Evolutionary conservation across 2,797 vertebrate species (phyloP).

Genomic region (Yasuhikotakia modesta): DNA sequence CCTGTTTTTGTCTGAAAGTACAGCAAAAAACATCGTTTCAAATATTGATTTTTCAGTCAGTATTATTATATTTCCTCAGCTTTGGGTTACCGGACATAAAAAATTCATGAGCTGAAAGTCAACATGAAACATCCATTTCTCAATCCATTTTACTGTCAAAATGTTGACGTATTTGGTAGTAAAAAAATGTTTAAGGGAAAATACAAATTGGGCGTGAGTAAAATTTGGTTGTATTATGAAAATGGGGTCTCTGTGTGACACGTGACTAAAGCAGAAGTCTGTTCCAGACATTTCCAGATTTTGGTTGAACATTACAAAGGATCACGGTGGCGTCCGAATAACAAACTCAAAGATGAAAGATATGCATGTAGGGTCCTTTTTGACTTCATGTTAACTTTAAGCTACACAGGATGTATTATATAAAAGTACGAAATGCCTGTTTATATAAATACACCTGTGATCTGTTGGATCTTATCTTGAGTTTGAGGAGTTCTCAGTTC

Average conservation of each 20-base stretch:
- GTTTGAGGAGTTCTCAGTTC: not conserved
- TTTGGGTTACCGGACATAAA: constrained; percentile 6
- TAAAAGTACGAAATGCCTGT: not conserved
- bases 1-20: constrained; percentile 10
- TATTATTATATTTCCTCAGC: constrained; percentile 18
- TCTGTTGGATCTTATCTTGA: not conserved
- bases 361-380: not conserved
- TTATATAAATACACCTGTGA: not conserved
- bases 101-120: constrained; percentile 1
- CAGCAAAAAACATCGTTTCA: not conserved
- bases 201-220: not conserved
- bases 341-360: not conserved
- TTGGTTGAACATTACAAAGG: no score
- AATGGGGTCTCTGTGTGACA: not conserved
- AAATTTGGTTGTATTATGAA: not conserved
- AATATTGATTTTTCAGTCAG: constrained; percentile 10
- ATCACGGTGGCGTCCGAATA: not conserved
- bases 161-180: not conserved
- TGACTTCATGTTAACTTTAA: constrained; percentile 9
- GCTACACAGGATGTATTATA: not conserved
- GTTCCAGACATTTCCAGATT: not conserved
- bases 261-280: not conserved
- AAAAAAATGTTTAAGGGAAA: not conserved
- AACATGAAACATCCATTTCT: not conserved
- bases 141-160: not conserved